A percentile compares a stretch with the other conserved stretches of the same genome.
Conservation (phyloP, 2,113 vertebrate genomes). For the Zootoca vivipara region DNA sequence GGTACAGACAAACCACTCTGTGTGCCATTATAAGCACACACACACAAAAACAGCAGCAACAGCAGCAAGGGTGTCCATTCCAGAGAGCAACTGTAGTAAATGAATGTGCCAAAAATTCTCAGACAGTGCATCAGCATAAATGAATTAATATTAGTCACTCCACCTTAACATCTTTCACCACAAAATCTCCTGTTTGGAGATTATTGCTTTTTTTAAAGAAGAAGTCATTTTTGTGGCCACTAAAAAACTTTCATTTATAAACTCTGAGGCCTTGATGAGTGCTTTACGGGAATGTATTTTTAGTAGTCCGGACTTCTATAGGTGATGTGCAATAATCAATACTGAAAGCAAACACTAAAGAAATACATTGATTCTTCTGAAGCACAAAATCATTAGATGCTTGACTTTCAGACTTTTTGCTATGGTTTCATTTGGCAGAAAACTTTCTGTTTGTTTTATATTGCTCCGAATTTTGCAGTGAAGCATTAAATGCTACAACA, state of each 20-base stretch:
- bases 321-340: conserved; percentile 67
- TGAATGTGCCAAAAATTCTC: background rate
- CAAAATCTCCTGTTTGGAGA: conserved; percentile 38
- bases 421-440: conserved; percentile 65
- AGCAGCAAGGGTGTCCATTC: background rate
- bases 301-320: conserved; percentile 59
- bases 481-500: background rate
- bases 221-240: conserved; percentile 7
- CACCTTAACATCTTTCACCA: conserved; percentile 3
- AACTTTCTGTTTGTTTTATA: background rate
- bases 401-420: conserved; percentile 58
- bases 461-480: conserved; percentile 20
- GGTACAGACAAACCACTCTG: background rate
- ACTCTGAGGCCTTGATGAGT: rapidly evolving
- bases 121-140: background rate
- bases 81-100: background rate
- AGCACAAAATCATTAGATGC: conserved; percentile 63
- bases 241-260: conserved; percentile 22
- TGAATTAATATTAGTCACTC: background rate
- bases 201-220: conserved; percentile 20
- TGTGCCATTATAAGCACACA: background rate
- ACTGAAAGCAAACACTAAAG: conserved; percentile 67
- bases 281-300: conserved; percentile 64
- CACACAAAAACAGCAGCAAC: background rate
- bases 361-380: conserved; percentile 70